Conservation (phyloP, 1,140 invertebrate species). For the Hyposmocoma kahamanoa region DNA sequence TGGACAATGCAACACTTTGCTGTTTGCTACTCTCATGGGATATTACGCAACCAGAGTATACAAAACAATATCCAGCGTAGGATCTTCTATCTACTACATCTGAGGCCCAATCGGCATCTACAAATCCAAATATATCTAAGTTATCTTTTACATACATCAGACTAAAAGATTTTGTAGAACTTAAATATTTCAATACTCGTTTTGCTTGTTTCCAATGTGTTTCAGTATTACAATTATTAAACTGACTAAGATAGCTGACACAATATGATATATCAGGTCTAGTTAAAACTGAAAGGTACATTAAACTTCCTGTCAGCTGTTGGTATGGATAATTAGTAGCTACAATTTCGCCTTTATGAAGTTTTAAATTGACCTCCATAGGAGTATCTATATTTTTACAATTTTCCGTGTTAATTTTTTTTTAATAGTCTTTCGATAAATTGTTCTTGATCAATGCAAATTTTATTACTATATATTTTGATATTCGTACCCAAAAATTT, state of each 20-base stretch:
- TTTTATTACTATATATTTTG: slow-evolving; percentile 8
- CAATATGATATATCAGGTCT: slow-evolving; percentile 29
- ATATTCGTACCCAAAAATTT: slow-evolving; percentile 23
- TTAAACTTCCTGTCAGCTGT: slow-evolving; percentile 28
- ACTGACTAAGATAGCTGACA: slow-evolving; percentile 28
- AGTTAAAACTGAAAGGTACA: slow-evolving; percentile 29
- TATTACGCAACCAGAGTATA: slow-evolving; percentile 21
- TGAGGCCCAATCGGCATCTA: slow-evolving; percentile 27
- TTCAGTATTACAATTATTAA: slow-evolving; percentile 21
- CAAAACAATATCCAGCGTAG: slow-evolving; percentile 35
- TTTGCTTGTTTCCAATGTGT: slow-evolving; percentile 28
- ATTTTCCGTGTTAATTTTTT: slow-evolving; percentile 21
- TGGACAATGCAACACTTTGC: slow-evolving; percentile 19
- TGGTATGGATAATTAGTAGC: slow-evolving; percentile 18
- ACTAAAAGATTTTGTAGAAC: slow-evolving; percentile 13
- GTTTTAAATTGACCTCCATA: slow-evolving; percentile 25
- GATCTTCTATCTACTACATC: slow-evolving; percentile 26
- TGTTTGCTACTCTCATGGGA: slow-evolving; percentile 22
- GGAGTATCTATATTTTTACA: slow-evolving; percentile 26
- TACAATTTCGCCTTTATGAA: slow-evolving; percentile 12
- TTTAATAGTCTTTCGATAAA: slow-evolving; percentile 18
- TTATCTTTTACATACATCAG: slow-evolving; percentile 19
- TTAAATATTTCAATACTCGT: slow-evolving; percentile 24
- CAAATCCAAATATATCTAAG: slow-evolving; percentile 29
- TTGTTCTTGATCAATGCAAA: slow-evolving; percentile 17